A percentile compares a stretch with the other conserved stretches of the same genome.
phyloP scores from a whole-genome alignment of 2,797 vertebrate genomes.

The Streptopelia turtur region DNA sequence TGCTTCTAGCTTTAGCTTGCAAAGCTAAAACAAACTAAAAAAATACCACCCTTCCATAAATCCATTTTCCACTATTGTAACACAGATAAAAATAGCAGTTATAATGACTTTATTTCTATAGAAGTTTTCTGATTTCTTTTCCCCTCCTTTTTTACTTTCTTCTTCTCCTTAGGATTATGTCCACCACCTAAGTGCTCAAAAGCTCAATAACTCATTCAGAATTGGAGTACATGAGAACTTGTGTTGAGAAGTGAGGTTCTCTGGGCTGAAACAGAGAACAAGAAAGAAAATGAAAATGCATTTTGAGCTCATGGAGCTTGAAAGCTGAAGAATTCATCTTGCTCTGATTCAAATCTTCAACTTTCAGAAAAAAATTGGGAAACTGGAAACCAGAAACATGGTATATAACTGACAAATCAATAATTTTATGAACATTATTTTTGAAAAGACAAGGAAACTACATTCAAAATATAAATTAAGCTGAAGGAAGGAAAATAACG shows the following conservation, averaged over 20 bases:
- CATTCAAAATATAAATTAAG: neutral
- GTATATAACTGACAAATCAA: neutral
- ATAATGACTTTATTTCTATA: neutral
- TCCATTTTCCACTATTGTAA: neutral
- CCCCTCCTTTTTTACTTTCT: neutral
- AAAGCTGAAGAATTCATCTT: too few species aligned
- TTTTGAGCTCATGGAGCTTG: too few species aligned
- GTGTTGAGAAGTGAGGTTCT: neutral
- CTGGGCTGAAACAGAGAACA: too few species aligned
- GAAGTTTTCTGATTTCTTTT: neutral
- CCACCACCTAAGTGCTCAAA: neutral
- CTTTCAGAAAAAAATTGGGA: neutral
- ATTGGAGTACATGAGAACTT: neutral
- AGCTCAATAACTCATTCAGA: neutral
- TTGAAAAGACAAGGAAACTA: neutral
- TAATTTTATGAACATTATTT: neutral
- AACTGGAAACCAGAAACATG: neutral
- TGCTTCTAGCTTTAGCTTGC: neutral
- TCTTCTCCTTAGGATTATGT: neutral
- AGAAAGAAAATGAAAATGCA: too few species aligned
- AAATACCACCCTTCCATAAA: fast-evolving
- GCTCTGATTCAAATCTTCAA: neutral
- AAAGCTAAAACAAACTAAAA: neutral
- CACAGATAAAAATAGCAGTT: neutral
- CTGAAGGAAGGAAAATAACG: too few species aligned